These are phyloP conservation scores for Melanostoma scalare DNA, from an alignment of 2,888 invertebrate species.

Conservation along the genomic window DNA sequence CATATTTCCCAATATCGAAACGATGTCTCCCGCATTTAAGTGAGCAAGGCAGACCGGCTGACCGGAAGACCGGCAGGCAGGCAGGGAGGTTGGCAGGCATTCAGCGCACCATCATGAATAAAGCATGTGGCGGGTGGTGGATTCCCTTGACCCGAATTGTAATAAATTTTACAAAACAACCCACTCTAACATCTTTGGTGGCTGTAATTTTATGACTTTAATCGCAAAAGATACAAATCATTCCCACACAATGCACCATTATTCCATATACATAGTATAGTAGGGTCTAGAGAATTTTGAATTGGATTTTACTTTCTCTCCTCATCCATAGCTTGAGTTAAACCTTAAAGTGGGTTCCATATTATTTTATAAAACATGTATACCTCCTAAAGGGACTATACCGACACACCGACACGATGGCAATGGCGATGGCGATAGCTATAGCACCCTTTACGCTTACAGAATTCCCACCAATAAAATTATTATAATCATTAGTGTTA, in stretches of 20 bases:
- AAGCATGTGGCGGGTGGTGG: background rate
- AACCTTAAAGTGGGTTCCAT: constrained; percentile 45
- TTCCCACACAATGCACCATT: constrained; percentile 66
- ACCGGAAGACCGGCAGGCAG: background rate
- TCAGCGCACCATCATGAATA: too few relatives aligned
- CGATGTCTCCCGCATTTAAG: background rate
- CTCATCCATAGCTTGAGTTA: constrained; percentile 3
- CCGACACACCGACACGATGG: background rate
- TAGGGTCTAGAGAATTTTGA: constrained; percentile 17
- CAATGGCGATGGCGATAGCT: background rate
- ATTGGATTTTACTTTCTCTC: constrained; percentile 52
- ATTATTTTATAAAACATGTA: background rate
- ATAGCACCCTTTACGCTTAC: constrained; percentile 64
- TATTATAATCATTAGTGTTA: constrained; percentile 69
- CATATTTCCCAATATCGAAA: constrained; percentile 38
- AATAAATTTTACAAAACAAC: constrained; percentile 61
- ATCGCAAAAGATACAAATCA: constrained; percentile 71
- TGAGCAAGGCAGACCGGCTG: background rate
- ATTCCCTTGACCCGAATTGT: constrained; percentile 44
- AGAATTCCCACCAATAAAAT: constrained; percentile 66
- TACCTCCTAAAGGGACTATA: constrained; percentile 1
- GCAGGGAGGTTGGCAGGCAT: too few relatives aligned
- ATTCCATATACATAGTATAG: constrained; percentile 29
- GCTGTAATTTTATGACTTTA: constrained; percentile 67
- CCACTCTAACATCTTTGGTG: constrained; percentile 34